phyloP scores from a whole-genome alignment of 1,140 invertebrate genomes.

The Dendroctonus valens region DNA sequence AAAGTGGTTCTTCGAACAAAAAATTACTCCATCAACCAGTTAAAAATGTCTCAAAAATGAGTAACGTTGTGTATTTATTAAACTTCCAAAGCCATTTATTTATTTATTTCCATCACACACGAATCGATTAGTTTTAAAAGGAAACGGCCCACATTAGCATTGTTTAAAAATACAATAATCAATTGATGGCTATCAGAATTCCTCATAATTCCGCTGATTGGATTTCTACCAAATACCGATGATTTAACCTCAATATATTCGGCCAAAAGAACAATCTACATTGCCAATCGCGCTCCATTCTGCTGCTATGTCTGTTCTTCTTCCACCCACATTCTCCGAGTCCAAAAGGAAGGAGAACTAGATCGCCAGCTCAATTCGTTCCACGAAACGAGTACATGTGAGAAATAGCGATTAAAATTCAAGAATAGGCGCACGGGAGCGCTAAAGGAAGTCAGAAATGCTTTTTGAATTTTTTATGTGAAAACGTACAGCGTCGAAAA shows the following conservation, averaged over 20 bases:
- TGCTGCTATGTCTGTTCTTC: background rate
- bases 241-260: slow-evolving; percentile 27
- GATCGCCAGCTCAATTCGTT: background rate
- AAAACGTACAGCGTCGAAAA: slow-evolving; percentile 24
- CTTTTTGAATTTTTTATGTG: slow-evolving; percentile 27
- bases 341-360: background rate
- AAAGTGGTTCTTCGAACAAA: too few species aligned
- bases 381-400: background rate
- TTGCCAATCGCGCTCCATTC: background rate
- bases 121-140: background rate
- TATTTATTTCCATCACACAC: too few species aligned
- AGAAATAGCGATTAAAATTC: slow-evolving; percentile 19
- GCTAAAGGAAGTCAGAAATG: slow-evolving; percentile 22
- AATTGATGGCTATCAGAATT: slow-evolving; percentile 26
- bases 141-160: slow-evolving; percentile 17
- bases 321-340: background rate
- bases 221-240: slow-evolving; percentile 30
- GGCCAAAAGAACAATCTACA: slow-evolving; percentile 1
- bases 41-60: too few species aligned
- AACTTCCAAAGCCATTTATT: too few species aligned
- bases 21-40: too few species aligned
- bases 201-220: slow-evolving; percentile 22
- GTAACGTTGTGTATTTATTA: too few species aligned
- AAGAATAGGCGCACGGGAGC: slow-evolving; percentile 11
- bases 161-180: slow-evolving; percentile 19